Base-by-base conservation (phyloP, 1,140 invertebrate genomes). In the Leptinotarsa undecemlineata region DNA sequence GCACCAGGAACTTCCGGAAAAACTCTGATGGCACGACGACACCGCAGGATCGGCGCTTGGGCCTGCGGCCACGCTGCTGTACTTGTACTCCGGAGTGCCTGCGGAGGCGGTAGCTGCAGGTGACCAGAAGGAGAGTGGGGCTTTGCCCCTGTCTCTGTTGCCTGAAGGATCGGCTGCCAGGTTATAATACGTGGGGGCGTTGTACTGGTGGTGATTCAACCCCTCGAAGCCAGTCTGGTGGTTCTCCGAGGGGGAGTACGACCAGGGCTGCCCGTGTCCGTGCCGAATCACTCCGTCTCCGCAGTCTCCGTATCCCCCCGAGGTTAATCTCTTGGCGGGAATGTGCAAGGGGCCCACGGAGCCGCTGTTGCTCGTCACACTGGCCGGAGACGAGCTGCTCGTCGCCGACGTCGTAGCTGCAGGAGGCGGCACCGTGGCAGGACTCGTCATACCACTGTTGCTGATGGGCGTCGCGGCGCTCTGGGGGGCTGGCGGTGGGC, bases 171-270 rank as follows among this genome's bases (percentile, higher is more conserved):
- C 91, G 4, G 89, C 88, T 48, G 90, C 89, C 80, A 93, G 88
- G 81, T 94, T 94, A 86, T 94, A 94, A 82, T 94, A 94, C 17
- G 92, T 92, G 23, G 92, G 91, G 19, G 89, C 88, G 80, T 89
- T 90, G 81, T 92, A 92, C 85, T 93, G 91, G 81, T 93, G 90
- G 82, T 90, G 91, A 79, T 91, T 90, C 77, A 92, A 87, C 48
- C 86, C 84, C 61, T 90, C 90, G 80, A 89, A 89, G 78, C 86
- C 87, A 67, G 86, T 84, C n/a, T 90, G 86, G 70, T 90, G 89
- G 76, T 90, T 90, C 48, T 91, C 91, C 6, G 90, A 88, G 6
- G 91, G 90, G 6, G 89, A 89, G 84, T 92, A 92, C 79, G 88
- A 90, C 90, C 91, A 92, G 68, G 90, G 89, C 79, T 91, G 90